Evolutionary conservation across 2,113 vertebrate genomes (phyloP).

Genomic region (Pseudopipra pipra): DNA sequence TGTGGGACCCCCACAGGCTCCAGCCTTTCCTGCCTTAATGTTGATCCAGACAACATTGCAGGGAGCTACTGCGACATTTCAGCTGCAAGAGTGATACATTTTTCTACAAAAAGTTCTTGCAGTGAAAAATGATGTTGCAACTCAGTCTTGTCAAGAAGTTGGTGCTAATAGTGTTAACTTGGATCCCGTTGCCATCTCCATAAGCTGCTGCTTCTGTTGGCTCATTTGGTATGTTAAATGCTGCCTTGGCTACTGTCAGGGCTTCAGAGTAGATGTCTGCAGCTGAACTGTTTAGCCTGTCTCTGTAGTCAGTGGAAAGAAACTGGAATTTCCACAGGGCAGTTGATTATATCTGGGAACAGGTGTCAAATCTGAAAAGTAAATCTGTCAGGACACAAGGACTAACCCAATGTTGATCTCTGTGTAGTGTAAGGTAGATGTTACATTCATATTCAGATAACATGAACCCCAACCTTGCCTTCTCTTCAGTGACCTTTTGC

Average conservation of each 20-base stretch:
- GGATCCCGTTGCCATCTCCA: background rate
- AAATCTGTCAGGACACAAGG: background rate
- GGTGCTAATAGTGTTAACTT: background rate
- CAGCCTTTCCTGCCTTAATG: background rate
- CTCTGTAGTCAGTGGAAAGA: background rate
- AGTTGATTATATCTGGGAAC: background rate
- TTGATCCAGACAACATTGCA: background rate
- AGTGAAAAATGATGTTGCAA: background rate
- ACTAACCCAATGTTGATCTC: background rate
- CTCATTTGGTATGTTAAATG: background rate
- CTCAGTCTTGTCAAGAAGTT: background rate
- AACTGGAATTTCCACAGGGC: background rate
- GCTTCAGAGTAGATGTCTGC: background rate
- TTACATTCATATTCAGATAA: background rate
- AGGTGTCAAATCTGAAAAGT: background rate
- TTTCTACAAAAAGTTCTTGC: background rate
- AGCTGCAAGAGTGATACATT: background rate
- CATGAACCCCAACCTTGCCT: background rate
- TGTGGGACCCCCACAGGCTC: background rate
- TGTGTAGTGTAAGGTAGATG: background rate
- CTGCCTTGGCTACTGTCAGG: background rate
- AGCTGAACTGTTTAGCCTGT: background rate
- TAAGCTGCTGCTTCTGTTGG: background rate
- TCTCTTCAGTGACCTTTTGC: background rate
- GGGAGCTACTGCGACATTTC: background rate